Evolutionary conservation across 2,797 vertebrate genomes (phyloP), one percentile per base, ranked within the genome.

Genomic region (Anabacerthia variegaticeps): DNA sequence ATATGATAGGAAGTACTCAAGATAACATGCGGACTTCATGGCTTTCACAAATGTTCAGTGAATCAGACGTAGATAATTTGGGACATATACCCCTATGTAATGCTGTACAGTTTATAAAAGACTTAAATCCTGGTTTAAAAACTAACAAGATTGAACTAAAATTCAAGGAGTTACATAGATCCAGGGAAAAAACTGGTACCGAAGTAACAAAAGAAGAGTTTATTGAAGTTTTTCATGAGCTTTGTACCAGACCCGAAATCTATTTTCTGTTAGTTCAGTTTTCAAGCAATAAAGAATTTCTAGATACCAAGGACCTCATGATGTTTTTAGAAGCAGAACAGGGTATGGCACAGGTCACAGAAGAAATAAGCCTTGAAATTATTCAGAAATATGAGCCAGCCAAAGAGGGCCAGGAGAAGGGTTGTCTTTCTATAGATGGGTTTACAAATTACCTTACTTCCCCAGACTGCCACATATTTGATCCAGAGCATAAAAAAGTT

Each of bases 251-350:
- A 96, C 99, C 99, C 85, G 99, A 99, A 97, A 99, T 99, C 91
- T 99, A 99, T 97, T 99, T 99, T 97, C 98, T 99, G 89, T 98
- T 99, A 96, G 99, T 99, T 97, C 99, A 99, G 97, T 99, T 99
- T 98, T 99, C 99, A 78, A 99, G 99, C 98, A 99, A 99, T 99
- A 99, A 99, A 97, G 99, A 99, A 96, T 99, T 99, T 97, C 97
- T 99, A 61, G 99, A 99, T 95, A 98, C 98, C 76, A 99, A 99
- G 98, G 99, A 99, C 97, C 98, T 99, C 82, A 99, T 99, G 99
- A 99, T 99, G 98, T 99, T 99, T 98, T 98, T 99, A 86, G 99
- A 99, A 97, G 99, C 99, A 46, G 99, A 99, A 91, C 99, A 99
- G 97, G 99, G 99, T 86, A 99, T 99, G 98, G 99, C 99, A 68